These are phyloP conservation scores for Epinephelus malabaricus DNA, from an alignment of 2,797 vertebrate genomes.

Conservation along the genomic window DNA sequence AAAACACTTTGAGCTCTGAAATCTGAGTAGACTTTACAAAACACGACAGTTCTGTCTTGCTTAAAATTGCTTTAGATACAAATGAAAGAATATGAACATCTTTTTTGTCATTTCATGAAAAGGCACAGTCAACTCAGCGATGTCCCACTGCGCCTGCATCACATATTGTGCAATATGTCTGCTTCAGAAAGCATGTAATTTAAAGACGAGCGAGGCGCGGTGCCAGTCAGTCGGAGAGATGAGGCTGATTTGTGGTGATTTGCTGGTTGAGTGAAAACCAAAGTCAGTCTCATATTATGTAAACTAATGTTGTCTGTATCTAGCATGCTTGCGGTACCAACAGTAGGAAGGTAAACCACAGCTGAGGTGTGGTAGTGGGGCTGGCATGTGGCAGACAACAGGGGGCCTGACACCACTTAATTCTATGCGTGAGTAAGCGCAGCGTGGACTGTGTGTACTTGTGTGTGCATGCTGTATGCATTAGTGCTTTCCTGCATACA, in stretches of 20 bases:
- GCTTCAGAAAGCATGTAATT: slow-evolving; percentile 38
- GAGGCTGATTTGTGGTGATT: slow-evolving; percentile 33
- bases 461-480: slow-evolving; percentile 37
- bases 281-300: slow-evolving; percentile 23
- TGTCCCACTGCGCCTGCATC: slow-evolving; percentile 20
- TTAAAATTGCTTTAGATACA: background rate
- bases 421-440: slow-evolving; percentile 69
- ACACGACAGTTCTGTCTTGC: background rate
- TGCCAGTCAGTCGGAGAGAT: slow-evolving; percentile 22
- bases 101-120: slow-evolving; percentile 18
- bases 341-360: slow-evolving; percentile 31
- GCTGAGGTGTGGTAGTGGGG: slow-evolving; percentile 30
- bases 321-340: slow-evolving; percentile 14
- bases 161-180: slow-evolving; percentile 10
- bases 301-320: slow-evolving; percentile 28
- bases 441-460: slow-evolving; percentile 54
- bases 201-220: slow-evolving; percentile 22
- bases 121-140: slow-evolving; percentile 10
- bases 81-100: background rate
- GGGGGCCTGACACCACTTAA: slow-evolving; percentile 71
- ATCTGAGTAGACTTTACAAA: slow-evolving; percentile 16
- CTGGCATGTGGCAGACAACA: slow-evolving; percentile 63
- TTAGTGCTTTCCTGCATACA: slow-evolving; percentile 19
- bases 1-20: slow-evolving; percentile 4
- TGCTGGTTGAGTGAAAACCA: slow-evolving; percentile 29